Evolutionary conservation across 2,888 invertebrate genomes (phyloP), one percentile per base, ranked within the genome.

Genomic region (Lordiphosa andalusiaca): DNA sequence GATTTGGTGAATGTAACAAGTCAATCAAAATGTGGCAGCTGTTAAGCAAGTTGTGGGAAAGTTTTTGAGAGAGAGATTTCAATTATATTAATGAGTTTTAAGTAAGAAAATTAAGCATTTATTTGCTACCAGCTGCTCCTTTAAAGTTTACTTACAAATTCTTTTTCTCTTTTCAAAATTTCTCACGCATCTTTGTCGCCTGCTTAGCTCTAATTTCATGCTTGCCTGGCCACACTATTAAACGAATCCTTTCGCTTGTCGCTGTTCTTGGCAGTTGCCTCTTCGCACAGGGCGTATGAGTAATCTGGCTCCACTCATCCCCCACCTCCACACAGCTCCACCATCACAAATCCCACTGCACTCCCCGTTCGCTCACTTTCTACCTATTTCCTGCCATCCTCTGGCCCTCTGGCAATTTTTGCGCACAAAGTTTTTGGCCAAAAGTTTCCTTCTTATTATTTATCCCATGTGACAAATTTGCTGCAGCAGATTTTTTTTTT

Each of bases 401-500:
- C 33, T 16, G 16, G 16, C 16, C 16, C 16, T 16, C 16, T 48
- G 54, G 53, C 69, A 53, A 44, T 59, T 48, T 52, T 55, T 61
- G 63, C 54, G 61, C 50, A 53, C 33, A 70, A 76, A 84, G 67
- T 81, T 77, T 57, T 48, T 23, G 35, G 58, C 54, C 25, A 25
- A 30, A 30, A 63, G 69, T 63, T 66, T 69, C 61, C 65, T 51
- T 69, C 64, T 66, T 80, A 84, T 78, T 80, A 84, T 85, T 84
- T 85, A 82, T 86, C 86, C 85, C 85, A 84, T 77, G 85, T 84
- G 86, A 84, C 86, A 83, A 80, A 86, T 86, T 84, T 78, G 67
- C 64, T 69, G 73, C 64, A 67, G 71, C 71, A 82, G 69, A 72
- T 75, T 81, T 74, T 74, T n/a, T n/a, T n/a, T n/a, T n/a, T n/a